Base-by-base conservation (phyloP, 2,113 vertebrate genomes). In the Tichodroma muraria region DNA sequence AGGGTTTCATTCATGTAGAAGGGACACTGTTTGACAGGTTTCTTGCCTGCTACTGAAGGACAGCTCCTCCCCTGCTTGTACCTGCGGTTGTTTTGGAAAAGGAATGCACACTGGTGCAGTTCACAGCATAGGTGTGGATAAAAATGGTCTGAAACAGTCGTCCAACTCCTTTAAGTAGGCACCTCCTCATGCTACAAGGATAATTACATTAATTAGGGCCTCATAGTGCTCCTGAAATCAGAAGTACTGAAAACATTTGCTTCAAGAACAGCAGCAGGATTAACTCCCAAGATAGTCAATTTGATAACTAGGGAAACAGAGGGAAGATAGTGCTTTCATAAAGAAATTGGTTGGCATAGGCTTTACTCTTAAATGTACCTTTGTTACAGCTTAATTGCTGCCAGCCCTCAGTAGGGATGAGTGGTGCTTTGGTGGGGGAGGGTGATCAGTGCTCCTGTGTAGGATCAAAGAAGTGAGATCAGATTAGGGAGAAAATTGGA, bases 11-110 rank as follows among this genome's bases (percentile, higher is more conserved):
- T 96, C 89, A 94, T 59, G 38, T 61, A 52, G 68, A 94, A 94
- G 89, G 91, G 94, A 92, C 71, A 57, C 35, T 38, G 31, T 61
- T 73, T 88, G 79, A 92, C 63, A 61, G 83, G 71, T 91, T 89
- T 95, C 91, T 94, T 83, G 73, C 80, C 73, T 72, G 86, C 57
- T 80, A 44, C 75, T 86, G 79, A 92, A 95, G 80, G 89, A 81
- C 83, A 95, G 19, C 86, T 85, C 82, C 81, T 95, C 87, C 82
- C 68, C 71, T 90, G 88, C 52, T 11, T 38, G 73, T 65, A 59
- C 71, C 72, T 88, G 95, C 76, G 0, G 79, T 93, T 93, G 87
- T 88, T 95, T 95, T 92, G 89, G 89, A 88, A 77, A 90, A 64
- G 66, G 88, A 95, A 68, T 22, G 35, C 65, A 82, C 81, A 22